Evolutionary conservation across 2,888 invertebrate genomes (phyloP).

Genomic region (Drosophila merina): DNA sequence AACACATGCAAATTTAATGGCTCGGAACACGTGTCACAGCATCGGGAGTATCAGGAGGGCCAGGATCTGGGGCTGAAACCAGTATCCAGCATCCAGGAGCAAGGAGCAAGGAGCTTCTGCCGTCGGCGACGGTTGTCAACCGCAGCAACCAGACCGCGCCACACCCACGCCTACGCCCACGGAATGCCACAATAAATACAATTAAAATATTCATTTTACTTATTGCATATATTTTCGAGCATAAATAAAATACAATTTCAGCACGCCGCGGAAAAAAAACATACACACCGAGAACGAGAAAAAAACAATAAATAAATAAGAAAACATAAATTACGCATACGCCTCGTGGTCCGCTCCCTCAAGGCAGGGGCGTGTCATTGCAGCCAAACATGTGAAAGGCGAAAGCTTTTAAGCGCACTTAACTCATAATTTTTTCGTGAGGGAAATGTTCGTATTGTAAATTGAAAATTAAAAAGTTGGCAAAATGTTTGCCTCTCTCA

Average conservation of each 20-base stretch:
- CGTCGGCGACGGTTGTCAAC: slow-evolving; percentile 33
- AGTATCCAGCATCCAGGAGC: not conserved
- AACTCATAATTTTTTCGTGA: slow-evolving; percentile 66
- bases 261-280: slow-evolving; percentile 43
- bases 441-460: slow-evolving; percentile 49
- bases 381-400: slow-evolving; percentile 52
- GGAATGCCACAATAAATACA: slow-evolving; percentile 61
- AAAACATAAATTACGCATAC: slow-evolving; percentile 62
- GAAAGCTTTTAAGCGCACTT: slow-evolving; percentile 80
- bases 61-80: not conserved
- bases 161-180: slow-evolving; percentile 6
- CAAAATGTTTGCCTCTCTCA: slow-evolving; percentile 50
- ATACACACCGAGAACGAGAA: slow-evolving; percentile 29
- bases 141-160: slow-evolving; percentile 33
- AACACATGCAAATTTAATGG: slow-evolving; percentile 58
- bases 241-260: slow-evolving; percentile 70
- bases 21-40: slow-evolving; percentile 64
- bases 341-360: slow-evolving; percentile 36
- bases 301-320: slow-evolving; percentile 62
- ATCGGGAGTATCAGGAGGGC: not conserved
- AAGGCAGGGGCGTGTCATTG: slow-evolving; percentile 29
- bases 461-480: slow-evolving; percentile 78
- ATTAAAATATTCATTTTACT: slow-evolving; percentile 70
- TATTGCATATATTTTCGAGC: slow-evolving; percentile 61
- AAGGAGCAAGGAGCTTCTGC: slow-evolving; percentile 7